Evolutionary conservation across 2,888 invertebrate species (phyloP).

Genomic region (Eupithecia centaureata): DNA sequence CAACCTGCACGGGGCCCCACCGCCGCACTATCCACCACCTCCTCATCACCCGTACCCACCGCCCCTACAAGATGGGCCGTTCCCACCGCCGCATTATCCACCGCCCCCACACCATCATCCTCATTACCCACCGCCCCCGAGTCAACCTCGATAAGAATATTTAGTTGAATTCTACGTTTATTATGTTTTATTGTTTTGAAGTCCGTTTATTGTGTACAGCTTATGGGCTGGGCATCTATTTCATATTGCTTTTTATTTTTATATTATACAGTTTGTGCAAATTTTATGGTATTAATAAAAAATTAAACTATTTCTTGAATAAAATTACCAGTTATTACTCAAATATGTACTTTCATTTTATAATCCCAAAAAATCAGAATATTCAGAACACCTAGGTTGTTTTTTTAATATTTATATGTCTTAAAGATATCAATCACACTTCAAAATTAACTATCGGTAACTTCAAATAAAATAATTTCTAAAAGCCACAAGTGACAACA

Average conservation of each 20-base stretch:
- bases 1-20: slow-evolving; percentile 40
- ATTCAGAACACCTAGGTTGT: no score
- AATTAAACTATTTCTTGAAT: background rate
- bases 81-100: slow-evolving; percentile 16
- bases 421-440: no score
- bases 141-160: slow-evolving; percentile 20
- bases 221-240: background rate
- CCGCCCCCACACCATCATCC: slow-evolving; percentile 29
- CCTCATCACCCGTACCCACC: slow-evolving; percentile 36
- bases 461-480: no score
- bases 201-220: background rate
- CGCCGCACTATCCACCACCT: slow-evolving; percentile 39
- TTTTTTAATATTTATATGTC: no score
- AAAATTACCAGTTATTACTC: background rate
- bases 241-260: background rate
- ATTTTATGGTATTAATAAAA: background rate
- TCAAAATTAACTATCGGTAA: no score
- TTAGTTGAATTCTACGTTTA: background rate
- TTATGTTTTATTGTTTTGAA: background rate
- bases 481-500: no score
- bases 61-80: slow-evolving; percentile 21
- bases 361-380: background rate
- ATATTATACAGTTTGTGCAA: background rate
- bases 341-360: background rate
- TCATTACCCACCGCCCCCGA: slow-evolving; percentile 33